Base-by-base conservation (phyloP, 2,888 invertebrate species). In the Rotaria macrura region DNA sequence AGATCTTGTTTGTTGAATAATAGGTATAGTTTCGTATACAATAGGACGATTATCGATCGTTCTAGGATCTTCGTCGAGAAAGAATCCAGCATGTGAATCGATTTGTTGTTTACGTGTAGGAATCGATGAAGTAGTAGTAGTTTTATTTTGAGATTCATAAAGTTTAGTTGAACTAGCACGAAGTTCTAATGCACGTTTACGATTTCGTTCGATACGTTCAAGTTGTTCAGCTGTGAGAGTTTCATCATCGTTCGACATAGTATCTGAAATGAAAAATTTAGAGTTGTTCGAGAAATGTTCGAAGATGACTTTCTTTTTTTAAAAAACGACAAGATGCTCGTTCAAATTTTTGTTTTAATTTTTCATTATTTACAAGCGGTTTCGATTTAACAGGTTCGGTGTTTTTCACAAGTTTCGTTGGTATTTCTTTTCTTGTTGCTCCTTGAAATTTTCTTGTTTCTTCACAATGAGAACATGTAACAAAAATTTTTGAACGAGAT, bases 41-140 rank as follows among this genome's bases (percentile, higher is more conserved):
- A 65, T 20, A 7, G 65, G 65, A 65, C 65, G 65, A n/a, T 79
- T 43, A 43, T 79, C 40, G 12, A 43, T 43, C 4, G 79, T 7
- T 25, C 9, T 79, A 25, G 40, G 54, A 52, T 85, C 79, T 54
- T 86, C 86, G 9, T 86, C 86, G 12, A 86, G 23, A 84, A 74
- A 86, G 43, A 86, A 86, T 20, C 86, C 86, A 20, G 86, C 86
- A 57, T 84, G 84, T 1, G 84, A 52, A 57, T 86, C 86, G 4
- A 86, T 65, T 38, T 74, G 40, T 38, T 86, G 84, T 49, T 86
- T 84, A 55, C 38, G 40, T 49, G 72, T 40, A 49, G 40, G 7
- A 25, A n/a, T 2, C 6, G 84, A 54, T 40, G 38, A n/a, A n/a
- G n/a, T 84, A 38, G 47, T 47, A 23, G 23, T 47, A 29, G 7